Evolutionary conservation across 2,888 invertebrate species (phyloP), one percentile per base, ranked within the genome.

Genomic region (Nasonovia ribisnigri): DNA sequence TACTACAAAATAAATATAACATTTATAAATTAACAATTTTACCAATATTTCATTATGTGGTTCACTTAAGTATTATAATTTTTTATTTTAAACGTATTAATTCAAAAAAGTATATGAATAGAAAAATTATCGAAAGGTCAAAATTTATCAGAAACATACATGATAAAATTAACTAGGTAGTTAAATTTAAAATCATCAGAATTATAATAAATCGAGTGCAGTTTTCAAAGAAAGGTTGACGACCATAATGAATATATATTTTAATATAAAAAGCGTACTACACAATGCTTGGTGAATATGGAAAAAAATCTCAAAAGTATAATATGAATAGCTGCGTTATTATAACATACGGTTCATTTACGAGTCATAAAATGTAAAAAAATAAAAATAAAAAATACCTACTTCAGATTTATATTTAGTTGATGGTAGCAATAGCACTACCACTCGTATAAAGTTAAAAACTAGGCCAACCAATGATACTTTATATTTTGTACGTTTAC

Each of bases 341-440:
- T 67, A 67, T n/a, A 90, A 67, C 89, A 43, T n/a, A 90, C 46
- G 89, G 60, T 90, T 90, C 89, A 90, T 90, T 90, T 90, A 90
- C 24, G 24, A 90, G 43, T 90, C 60, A 46, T 60, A 90, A 90
- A 89, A 89, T 46, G 43, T 60, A 60, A 43, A 57, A 60, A 90
- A 54, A 60, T 36, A 89, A 89, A 46, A 46, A 42, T n/a, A n/a
- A n/a, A n/a, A 60, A 60, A 89, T n/a, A 57, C 60, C 48, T 90
- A 67, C 67, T 90, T 90, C 77, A 51, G 77, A 77, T 90, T 77
- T 77, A 48, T 90, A 77, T 48, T 90, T 77, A 77, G 89, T 89
- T 54, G n/a, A 24, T 77, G 43, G 8, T 5, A 60, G 60, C n/a
- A 60, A 60, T 43, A 77, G 13, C 36, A 42, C 36, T 42, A 48